Evolutionary conservation across 2,888 invertebrate species (phyloP).

Genomic region (Spodoptera littoralis): DNA sequence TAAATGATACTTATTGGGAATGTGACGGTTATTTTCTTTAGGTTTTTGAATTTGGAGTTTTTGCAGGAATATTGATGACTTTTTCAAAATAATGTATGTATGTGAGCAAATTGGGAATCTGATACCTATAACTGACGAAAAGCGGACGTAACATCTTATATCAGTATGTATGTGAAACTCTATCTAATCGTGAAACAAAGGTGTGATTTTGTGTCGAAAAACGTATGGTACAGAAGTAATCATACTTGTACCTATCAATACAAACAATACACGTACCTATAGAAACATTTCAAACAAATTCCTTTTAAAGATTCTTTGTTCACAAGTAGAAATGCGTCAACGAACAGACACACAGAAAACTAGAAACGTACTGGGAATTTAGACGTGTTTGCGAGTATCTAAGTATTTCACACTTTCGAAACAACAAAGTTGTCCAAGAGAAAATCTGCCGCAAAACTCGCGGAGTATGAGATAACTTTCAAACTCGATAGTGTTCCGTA

Average conservation of each 20-base stretch:
- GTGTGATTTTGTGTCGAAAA: too few species aligned
- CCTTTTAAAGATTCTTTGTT: constrained; percentile 4
- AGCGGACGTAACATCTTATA: too few species aligned
- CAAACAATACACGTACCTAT: not conserved
- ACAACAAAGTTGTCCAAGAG: constrained; percentile 40
- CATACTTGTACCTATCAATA: too few species aligned
- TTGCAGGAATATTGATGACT: not conserved
- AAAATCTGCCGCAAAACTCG: constrained; percentile 48
- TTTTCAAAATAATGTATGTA: too few species aligned
- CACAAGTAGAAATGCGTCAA: constrained; percentile 37
- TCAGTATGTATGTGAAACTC: too few species aligned
- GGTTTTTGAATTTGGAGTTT: constrained; percentile 7
- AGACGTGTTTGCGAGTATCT: constrained; percentile 41
- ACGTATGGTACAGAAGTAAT: too few species aligned
- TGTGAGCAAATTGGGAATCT: too few species aligned
- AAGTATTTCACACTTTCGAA: constrained; percentile 47
- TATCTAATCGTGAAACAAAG: too few species aligned
- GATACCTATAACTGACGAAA: too few species aligned
- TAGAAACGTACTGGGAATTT: constrained; percentile 38
- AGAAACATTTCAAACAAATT: constrained; percentile 10
- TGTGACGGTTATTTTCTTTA: constrained; percentile 17
- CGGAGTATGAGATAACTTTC: constrained; percentile 50
- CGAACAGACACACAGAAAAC: constrained; percentile 28
- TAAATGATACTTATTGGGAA: constrained; percentile 40
- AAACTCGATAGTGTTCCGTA: constrained; percentile 76